Evolutionary conservation across 1,140 invertebrate genomes (phyloP), one percentile per base, ranked within the genome.

Genomic region (Episyrphus balteatus): DNA sequence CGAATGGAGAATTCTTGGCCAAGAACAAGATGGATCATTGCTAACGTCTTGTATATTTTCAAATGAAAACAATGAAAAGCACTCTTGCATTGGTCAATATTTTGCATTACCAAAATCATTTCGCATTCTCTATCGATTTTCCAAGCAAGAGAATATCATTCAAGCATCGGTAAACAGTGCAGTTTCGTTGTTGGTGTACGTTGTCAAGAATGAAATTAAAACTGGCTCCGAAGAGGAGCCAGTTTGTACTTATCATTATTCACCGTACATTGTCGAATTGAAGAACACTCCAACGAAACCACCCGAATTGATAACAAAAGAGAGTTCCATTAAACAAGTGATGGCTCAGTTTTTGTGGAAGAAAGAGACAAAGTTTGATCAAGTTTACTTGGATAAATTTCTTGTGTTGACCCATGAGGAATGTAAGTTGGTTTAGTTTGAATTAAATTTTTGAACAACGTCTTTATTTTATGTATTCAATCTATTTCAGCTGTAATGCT

Each of bases 311-410:
- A 68, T 81, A 44, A 68, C 84, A 15, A 70, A 79, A 54, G 69
- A 71, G 38, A 66, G 71, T 32, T 70, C 67, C 48, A 59, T 59
- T 1, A 82, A 80, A 42, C 84, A 87, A 70, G 76, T 83, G 30
- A 79, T 85, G 74, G 72, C 84, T 46, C 84, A 88, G 62, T 89
- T 86, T 76, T 70, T 88, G 5, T 84, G 85, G 60, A 78, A 76
- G 39, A 82, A 82, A 54, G 81, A 79, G 73, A 74, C 53, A 30
- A 51, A 19, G 71, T 73, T 48, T 69, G 75, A 77, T 39, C 78
- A 80, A 40, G 72, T 68, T 42, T 69, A 73, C 46, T 71, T 75
- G 59, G 82, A 86, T 46, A 83, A 84, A 59, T 79, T 88, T 54
- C 58, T 88, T 17, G 65, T 88, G 10, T 72, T 88, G n/a, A 80